A percentile compares a stretch with the other conserved stretches of the same genome.
Conservation (phyloP, 2,888 invertebrate genomes). For the Eremobia ochroleuca region DNA sequence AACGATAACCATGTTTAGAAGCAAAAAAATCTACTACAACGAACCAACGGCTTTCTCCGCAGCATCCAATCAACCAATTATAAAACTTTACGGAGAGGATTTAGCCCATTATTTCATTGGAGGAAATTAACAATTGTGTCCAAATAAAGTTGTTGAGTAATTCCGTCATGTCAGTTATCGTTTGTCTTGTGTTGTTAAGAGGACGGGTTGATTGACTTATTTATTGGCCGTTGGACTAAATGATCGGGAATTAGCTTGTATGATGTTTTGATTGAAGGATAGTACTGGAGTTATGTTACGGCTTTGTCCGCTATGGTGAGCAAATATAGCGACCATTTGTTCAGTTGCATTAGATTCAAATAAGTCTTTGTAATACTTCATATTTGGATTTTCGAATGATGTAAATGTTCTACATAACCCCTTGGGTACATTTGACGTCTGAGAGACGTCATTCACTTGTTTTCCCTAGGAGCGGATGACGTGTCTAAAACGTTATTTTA, state of each 20-base stretch:
- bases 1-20: constrained; percentile 62
- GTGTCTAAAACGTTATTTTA: too few relatives aligned
- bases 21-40: constrained; percentile 55
- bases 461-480: too few relatives aligned
- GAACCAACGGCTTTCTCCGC: constrained; percentile 64
- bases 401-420: neutral
- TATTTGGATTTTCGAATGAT: neutral
- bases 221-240: constrained; percentile 74
- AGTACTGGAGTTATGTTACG: constrained; percentile 33
- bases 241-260: constrained; percentile 68
- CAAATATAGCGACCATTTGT: neutral
- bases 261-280: constrained; percentile 64
- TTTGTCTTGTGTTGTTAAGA: constrained; percentile 78
- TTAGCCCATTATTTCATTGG: constrained; percentile 89
- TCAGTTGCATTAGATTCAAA: neutral
- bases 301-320: constrained; percentile 25
- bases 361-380: neutral
- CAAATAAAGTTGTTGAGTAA: constrained; percentile 89
- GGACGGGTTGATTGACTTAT: constrained; percentile 81
- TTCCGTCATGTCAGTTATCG: constrained; percentile 89
- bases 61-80: constrained; percentile 87
- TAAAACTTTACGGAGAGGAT: constrained; percentile 86
- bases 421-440: too few relatives aligned
- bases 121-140: constrained; percentile 91
- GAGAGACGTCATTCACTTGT: too few relatives aligned